Evolutionary conservation across 2,797 vertebrate genomes (phyloP).

Genomic region (Parauchenoglanis ngamensis): DNA sequence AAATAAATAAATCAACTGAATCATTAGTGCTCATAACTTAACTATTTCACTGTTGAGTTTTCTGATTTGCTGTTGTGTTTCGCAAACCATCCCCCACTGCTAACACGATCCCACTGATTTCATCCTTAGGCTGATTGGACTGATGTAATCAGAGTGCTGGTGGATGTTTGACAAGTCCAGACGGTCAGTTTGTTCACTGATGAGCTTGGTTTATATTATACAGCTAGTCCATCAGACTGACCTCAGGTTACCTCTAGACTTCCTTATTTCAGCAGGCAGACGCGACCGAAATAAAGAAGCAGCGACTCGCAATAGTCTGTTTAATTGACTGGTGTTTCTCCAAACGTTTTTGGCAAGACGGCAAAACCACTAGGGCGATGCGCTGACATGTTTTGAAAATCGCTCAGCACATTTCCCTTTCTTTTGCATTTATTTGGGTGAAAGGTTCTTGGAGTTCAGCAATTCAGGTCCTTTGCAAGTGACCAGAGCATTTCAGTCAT

Average conservation of each 20-base stretch:
- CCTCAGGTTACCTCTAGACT: not conserved
- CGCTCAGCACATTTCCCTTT: not conserved
- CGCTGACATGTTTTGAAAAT: not conserved
- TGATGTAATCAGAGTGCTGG: conserved; percentile 9
- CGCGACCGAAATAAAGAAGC: not conserved
- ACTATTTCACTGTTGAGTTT: not conserved
- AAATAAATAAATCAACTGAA: not conserved
- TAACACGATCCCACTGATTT: conserved; percentile 11
- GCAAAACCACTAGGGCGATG: not conserved
- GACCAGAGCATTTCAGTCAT: not conserved
- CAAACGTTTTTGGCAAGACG: too few species aligned
- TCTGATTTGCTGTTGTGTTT: not conserved
- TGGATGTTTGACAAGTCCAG: not conserved
- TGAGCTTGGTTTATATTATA: not conserved
- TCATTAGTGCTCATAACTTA: not conserved
- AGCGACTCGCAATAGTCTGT: not conserved
- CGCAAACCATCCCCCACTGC: not conserved
- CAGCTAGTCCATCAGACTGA: not conserved
- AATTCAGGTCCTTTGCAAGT: not conserved
- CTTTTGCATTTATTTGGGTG: conserved; percentile 30
- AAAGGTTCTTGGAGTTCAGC: not conserved
- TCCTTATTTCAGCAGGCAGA: not conserved
- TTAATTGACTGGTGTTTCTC: not conserved
- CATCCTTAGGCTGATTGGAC: not conserved
- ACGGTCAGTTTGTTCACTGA: not conserved